Base-by-base conservation (phyloP, 1,140 invertebrate genomes). In the Anoplolepis gracilipes region DNA sequence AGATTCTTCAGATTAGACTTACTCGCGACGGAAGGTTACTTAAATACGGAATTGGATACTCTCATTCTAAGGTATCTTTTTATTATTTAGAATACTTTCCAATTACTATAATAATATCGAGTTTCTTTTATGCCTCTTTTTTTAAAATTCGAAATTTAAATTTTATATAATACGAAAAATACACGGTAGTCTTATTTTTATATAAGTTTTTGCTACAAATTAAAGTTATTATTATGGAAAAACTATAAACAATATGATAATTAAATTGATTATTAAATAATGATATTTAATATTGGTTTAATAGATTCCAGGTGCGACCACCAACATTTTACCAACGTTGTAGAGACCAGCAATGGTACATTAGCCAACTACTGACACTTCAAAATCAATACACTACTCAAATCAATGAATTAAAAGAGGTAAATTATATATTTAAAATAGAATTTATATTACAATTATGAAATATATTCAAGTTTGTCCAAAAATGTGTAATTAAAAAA, bases 321-420 rank as follows among this genome's bases (percentile, higher is more conserved):
- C 98, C 98, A 16, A 99, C 98, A 65, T 99, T 98, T 95, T 99
- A 97, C 93, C 98, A 99, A 95, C 97, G 98, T 85, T 98, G 98
- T 92, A 96, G 98, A 87, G 98, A 99, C 95, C 98, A 98, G 91
- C 98, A 98, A 92, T 99, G 98, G 98, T 98, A 98, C 92, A 98
- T 99, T 82, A 97, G 97, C 93, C 98, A 98, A 94, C 95, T 99
- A 62, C 96, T 98, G 76, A 96, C 97, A 30, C 95, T 98, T 85
- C 98, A 98, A 94, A 96, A 97, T 93, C 97, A 98, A 92, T 97
- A 97, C 90, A 95, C 97, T 46, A 95, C 96, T 57, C 98, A 98
- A 93, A 97, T 98, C 78, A 98, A 97, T 95, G 97, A 98, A 95
- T 95, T 98, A 16, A 98, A 98, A 95, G 97, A 98, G 96, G 97